phyloP scores from a whole-genome alignment of 1,140 invertebrate genomes.

The Drosophila mayri region DNA sequence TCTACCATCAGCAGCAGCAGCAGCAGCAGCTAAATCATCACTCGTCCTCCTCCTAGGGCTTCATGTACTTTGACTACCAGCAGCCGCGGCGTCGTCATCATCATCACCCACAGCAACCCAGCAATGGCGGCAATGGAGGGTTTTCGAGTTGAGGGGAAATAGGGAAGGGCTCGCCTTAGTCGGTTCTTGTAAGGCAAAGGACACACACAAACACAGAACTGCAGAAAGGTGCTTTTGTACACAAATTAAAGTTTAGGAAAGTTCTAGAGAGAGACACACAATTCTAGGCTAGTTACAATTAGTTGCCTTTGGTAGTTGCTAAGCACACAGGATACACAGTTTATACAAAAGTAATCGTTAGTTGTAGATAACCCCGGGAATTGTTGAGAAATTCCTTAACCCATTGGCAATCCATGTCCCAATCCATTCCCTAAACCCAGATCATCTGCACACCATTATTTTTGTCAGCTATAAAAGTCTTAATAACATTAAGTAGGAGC shows the following conservation, averaged over 20 bases:
- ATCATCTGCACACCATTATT: slow-evolving; percentile 15
- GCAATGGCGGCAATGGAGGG: slow-evolving; percentile 2
- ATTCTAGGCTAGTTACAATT: slow-evolving; percentile 52
- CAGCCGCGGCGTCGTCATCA: slow-evolving; percentile 36
- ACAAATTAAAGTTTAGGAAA: slow-evolving; percentile 17
- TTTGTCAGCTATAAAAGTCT: slow-evolving; percentile 44
- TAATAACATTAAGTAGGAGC: slow-evolving; percentile 41
- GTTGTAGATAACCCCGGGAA: not conserved
- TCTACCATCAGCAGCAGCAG: slow-evolving; percentile 66
- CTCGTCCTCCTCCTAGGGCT: slow-evolving; percentile 82
- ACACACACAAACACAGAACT: slow-evolving; percentile 28
- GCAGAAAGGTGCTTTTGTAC: slow-evolving; percentile 36
- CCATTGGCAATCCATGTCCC: not conserved
- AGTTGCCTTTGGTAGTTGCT: slow-evolving; percentile 55
- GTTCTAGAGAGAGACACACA: slow-evolving; percentile 20
- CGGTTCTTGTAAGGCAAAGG: slow-evolving; percentile 28
- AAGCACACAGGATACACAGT: slow-evolving; percentile 52
- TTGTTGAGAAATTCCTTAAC: not conserved
- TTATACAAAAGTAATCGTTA: slow-evolving; percentile 44
- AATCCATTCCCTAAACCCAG: not conserved
- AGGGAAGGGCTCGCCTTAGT: not conserved
- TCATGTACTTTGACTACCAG: slow-evolving; percentile 83
- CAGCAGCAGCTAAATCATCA: slow-evolving; percentile 75
- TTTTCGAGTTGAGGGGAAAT: slow-evolving; percentile 37
- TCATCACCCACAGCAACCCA: not conserved